Base-by-base conservation (phyloP, 2,797 vertebrate genomes). In the Periophthalmus magnuspinnatus region DNA sequence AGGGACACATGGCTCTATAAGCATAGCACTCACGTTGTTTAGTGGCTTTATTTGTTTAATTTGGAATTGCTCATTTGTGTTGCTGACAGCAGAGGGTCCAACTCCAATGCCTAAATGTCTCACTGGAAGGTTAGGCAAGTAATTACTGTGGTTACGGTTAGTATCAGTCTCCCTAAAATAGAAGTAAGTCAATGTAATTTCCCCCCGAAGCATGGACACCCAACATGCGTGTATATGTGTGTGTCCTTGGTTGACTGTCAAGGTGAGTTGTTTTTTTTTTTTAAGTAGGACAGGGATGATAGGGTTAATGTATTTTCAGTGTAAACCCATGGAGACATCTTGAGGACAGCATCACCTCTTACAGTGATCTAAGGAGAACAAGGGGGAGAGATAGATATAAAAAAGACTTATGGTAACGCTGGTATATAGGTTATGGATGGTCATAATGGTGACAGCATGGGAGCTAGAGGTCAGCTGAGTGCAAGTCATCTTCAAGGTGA, bases 291-390 rank as follows among this genome's bases (percentile, higher is more conserved):
- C 86, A 90, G 69, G 70, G 74, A 81, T 63, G 72, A 63, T 81
- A 81, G 83, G 75, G 86, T 88, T 90, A 87, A 89, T 89, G 83
- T 80, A 73, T 88, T 88, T 60, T 88, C 82, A 17, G 69, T 76
- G 77, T 76, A 69, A 88, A 84, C 81, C 83, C 81, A 83, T 52
- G 79, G 89, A 88, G 88, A 88, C 76, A 76, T 67, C 75, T 77
- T 74, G 79, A 86, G 79, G 80, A 81, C 80, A 72, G 76, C 47
- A 72, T 85, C 81, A 81, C 77, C 78, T 75, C 81, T 66, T 48
- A 6, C 22, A 79, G 60, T 56, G 56, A 68, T 54, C 70, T 32
- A 64, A 54, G 64, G 22, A 41, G 33, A 56, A 59, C 21, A 36
- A 38, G 9, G 60, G 41, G 47, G 33, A 65, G 62, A 36, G 56